Conservation (phyloP, 2,797 vertebrate genomes). For the Cryptoblepharus egeriae region DNA sequence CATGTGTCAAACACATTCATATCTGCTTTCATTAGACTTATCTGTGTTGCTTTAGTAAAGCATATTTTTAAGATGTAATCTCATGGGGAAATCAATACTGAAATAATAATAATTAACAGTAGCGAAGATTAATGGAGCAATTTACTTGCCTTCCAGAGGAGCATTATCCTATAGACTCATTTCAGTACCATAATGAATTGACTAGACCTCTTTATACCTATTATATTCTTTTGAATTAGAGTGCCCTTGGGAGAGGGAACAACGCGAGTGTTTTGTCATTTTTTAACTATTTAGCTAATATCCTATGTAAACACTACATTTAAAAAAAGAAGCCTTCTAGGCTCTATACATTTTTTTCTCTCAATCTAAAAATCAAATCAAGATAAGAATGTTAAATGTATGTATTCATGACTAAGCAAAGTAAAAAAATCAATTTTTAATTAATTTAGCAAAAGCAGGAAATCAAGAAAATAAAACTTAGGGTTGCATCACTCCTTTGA, state of each 20-base stretch:
- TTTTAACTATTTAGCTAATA: slow-evolving; percentile 22
- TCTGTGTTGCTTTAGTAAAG: slow-evolving; percentile 17
- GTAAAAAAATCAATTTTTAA: neutral
- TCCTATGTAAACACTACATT: neutral
- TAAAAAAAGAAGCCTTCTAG: neutral
- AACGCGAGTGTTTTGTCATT: slow-evolving; percentile 4
- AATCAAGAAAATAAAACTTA: neutral
- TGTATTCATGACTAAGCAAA: neutral
- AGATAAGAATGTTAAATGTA: neutral
- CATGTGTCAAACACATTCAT: neutral
- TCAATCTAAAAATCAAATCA: slow-evolving; percentile 30
- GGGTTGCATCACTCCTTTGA: neutral
- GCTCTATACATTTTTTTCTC: neutral
- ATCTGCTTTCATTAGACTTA: neutral
- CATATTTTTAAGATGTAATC: neutral
- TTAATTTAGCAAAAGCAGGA: neutral
- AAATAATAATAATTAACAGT: slow-evolving; percentile 41
- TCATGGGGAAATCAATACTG: slow-evolving; percentile 17
- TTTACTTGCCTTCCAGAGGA: slow-evolving; percentile 24
- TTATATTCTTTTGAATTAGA: neutral
- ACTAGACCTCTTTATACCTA: neutral
- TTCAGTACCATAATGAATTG: slow-evolving; percentile 33
- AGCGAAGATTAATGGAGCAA: slow-evolving; percentile 21
- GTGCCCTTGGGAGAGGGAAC: neutral
- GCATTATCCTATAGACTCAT: neutral